A percentile compares a stretch with the other conserved stretches of the same genome.
Evolutionary conservation across 35 echinoderm and acorn worm species (phyloP).

Genomic region (Diadema setosum): DNA sequence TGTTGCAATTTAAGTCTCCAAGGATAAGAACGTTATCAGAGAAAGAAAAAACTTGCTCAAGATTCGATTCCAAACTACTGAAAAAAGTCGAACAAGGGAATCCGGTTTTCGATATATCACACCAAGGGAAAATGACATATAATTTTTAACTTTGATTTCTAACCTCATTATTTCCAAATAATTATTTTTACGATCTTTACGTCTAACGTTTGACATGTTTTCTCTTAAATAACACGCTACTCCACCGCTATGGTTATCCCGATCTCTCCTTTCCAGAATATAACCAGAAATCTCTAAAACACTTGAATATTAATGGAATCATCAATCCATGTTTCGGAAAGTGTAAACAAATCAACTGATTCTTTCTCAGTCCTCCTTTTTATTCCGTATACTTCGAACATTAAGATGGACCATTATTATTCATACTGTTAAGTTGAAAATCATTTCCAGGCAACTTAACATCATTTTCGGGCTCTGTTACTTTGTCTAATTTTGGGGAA

Average conservation of each 20-base stretch:
- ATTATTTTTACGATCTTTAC: background rate
- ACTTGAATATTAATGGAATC: too few species aligned
- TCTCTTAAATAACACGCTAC: background rate
- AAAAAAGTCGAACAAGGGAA: background rate
- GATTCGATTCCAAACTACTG: background rate
- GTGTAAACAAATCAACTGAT: background rate
- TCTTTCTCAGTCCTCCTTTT: background rate
- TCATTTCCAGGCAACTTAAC: background rate
- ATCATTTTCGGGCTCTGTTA: background rate
- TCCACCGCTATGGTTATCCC: background rate
- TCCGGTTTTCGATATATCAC: background rate
- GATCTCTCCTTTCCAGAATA: background rate
- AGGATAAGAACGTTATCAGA: too few species aligned
- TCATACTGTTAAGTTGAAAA: background rate
- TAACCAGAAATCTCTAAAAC: too few species aligned
- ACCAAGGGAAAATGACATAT: background rate
- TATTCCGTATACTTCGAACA: background rate
- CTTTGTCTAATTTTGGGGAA: background rate
- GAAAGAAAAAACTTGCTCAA: background rate
- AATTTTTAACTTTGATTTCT: background rate
- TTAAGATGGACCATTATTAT: background rate
- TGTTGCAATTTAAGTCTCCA: too few species aligned
- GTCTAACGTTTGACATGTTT: background rate
- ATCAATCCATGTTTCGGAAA: conserved; percentile 14
- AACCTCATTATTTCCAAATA: background rate